Evolutionary conservation across 2,888 invertebrate genomes (phyloP), one percentile per base, ranked within the genome.

Genomic region (Charanyca ferruginea): DNA sequence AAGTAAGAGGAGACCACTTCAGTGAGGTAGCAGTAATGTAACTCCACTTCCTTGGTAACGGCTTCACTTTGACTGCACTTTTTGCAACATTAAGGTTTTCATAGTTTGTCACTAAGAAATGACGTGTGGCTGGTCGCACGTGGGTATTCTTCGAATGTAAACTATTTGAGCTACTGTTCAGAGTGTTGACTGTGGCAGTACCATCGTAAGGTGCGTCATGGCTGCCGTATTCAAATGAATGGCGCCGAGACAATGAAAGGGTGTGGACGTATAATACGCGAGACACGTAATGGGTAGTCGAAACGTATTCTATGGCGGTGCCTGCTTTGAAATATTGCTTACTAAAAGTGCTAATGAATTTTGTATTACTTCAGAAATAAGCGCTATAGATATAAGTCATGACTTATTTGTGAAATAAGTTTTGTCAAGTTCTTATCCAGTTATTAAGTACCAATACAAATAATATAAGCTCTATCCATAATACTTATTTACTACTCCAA

Each of bases 171-270:
- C 3, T 53, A 44, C 66, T 72, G 47, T 20, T 53, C 4, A 32
- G 11, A 1, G 0, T 2, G 11, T 35, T 0, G 11, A 65, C 53
- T 47, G 2, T 51, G 42, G 18, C 13, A 54, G 6, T 9, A 49
- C 9, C 23, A 28, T 28, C 22, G 45, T 16, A 35, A 52, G 59
- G 32, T 58, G 20, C 35, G 57, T 67, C 45, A 54, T 54, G 44
- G 53, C 18, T 16, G 23, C 41, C 41, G 13, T 62, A 62, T 67
- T 67, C 42, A 73, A 67, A 67, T 67, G 52, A 16, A 72, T 51
- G 41, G 38, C 60, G 28, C 11, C 18, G 45, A 62, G 48, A 73
- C 62, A 73, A 32, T 58, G 44, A 42, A 67, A 49, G 45, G 53
- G 74, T 53, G 48, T 57, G 52, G 25, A 44, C 52, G 22, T 22